Evolutionary conservation across 2,888 invertebrate species (phyloP).

Genomic region (Cotesia congregata): DNA sequence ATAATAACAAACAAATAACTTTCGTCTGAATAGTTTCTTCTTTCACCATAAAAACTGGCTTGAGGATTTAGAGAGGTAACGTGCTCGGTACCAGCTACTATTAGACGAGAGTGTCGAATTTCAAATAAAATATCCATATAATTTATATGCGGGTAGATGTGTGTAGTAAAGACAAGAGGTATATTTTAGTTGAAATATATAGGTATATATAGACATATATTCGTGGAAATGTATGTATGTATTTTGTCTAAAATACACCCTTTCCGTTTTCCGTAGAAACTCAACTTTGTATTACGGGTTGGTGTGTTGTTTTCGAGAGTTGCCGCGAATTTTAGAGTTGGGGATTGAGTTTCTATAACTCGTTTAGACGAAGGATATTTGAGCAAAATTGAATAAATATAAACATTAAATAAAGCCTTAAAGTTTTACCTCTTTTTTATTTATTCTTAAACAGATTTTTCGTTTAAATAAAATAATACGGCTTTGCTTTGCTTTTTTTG

Average conservation of each 20-base stretch:
- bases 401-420: conserved; percentile 1
- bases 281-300: not conserved
- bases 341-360: conserved; percentile 1
- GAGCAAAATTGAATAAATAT: conserved; percentile 1
- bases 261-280: not conserved
- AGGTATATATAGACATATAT: not conserved
- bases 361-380: not conserved
- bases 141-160: not conserved
- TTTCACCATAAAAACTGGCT: not conserved
- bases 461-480: not conserved
- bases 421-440: not conserved
- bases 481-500: not conserved
- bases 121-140: not conserved
- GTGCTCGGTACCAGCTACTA: not conserved
- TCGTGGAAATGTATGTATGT: not conserved
- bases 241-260: not conserved
- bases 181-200: not conserved
- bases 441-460: not conserved
- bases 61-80: not conserved
- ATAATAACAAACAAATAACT: no score
- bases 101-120: not conserved
- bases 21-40: no score
- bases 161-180: not conserved
- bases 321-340: not conserved
- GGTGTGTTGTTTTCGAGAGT: not conserved